Percentiles rank a stretch among this genome's conserved stretches.
These are phyloP conservation scores for Scopus umbretta DNA, from an alignment of 2,113 vertebrate genomes.

Conservation along the genomic window DNA sequence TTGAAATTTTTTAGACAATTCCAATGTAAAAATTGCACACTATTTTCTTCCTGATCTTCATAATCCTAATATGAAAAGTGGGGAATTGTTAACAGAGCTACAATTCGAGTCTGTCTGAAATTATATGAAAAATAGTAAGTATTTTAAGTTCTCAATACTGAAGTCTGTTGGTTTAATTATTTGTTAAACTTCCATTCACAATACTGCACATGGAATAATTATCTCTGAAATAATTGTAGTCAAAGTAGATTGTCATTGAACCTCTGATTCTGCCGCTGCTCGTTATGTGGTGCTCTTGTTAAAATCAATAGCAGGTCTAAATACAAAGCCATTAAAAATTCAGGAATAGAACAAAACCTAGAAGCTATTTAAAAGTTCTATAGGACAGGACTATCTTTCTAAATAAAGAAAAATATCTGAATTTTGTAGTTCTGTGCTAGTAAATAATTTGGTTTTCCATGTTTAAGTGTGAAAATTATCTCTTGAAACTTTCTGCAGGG, in stretches of 20 bases:
- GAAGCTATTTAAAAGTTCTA: not conserved
- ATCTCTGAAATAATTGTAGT: not conserved
- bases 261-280: not conserved
- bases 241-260: not conserved
- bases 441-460: not conserved
- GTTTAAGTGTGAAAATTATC: not conserved
- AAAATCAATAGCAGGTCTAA: not conserved
- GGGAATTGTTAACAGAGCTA: not conserved
- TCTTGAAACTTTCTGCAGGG: not conserved
- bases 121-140: not conserved
- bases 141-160: not conserved
- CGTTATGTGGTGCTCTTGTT: not conserved
- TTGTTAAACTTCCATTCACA: not conserved
- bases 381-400: not conserved
- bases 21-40: not conserved
- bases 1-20: not conserved
- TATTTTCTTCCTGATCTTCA: not conserved
- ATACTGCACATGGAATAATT: not conserved
- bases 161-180: not conserved
- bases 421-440: not conserved
- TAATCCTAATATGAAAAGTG: not conserved
- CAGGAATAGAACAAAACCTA: not conserved
- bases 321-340: not conserved
- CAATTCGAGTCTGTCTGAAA: not conserved
- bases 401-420: not conserved